Evolutionary conservation across 2,797 vertebrate species (phyloP).

Genomic region (Anguilla marmorata): DNA sequence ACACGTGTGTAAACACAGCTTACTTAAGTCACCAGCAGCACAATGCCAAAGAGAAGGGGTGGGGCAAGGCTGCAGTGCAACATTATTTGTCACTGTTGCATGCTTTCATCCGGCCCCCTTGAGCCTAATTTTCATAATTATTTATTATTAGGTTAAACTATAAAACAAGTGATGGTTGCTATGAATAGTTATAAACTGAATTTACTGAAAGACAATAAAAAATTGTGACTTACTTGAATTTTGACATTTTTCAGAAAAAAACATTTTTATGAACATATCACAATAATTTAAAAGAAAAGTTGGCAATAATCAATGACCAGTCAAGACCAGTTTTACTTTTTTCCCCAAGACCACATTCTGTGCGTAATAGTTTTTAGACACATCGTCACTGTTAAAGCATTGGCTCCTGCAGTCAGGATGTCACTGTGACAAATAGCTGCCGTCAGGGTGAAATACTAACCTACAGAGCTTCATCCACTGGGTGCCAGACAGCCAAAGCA

Average conservation of each 20-base stretch:
- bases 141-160: background rate
- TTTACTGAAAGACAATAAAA: background rate
- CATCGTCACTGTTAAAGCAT: background rate
- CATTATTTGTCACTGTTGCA: background rate
- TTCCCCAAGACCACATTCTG: background rate
- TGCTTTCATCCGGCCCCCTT: background rate
- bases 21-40: background rate
- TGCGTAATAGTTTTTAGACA: background rate
- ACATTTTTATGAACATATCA: background rate
- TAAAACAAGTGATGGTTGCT: background rate
- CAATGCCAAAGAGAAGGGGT: background rate
- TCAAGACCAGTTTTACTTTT: background rate
- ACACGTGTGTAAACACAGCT: background rate
- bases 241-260: too few species aligned
- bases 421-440: slow-evolving; percentile 9
- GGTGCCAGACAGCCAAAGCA: background rate
- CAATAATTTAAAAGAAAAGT: background rate
- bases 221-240: background rate
- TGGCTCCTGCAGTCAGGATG: background rate
- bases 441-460: slow-evolving; percentile 14
- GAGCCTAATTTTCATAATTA: background rate
- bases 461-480: background rate
- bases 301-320: background rate
- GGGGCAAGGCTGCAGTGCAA: background rate
- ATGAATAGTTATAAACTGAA: background rate